Conservation (phyloP, 2,888 invertebrate genomes). For the Drosophila helvetica region DNA sequence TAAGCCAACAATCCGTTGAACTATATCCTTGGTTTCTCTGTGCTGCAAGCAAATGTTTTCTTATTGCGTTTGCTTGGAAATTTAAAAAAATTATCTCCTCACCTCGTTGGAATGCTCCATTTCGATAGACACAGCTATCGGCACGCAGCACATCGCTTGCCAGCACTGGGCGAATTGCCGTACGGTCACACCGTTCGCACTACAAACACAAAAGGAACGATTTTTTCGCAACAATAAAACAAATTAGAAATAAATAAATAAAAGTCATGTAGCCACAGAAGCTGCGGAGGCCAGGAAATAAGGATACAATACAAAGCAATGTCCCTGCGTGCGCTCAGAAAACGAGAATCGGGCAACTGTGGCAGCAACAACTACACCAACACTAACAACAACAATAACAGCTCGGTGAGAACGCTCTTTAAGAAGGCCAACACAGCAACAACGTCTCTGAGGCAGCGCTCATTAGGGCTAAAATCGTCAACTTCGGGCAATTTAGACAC, state of each 20-base stretch:
- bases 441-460: conserved; percentile 55
- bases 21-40: conserved; percentile 26
- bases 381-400: conserved; percentile 32
- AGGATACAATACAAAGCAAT: conserved; percentile 64
- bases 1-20: conserved; percentile 37
- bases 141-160: too few species aligned
- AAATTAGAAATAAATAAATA: conserved; percentile 4
- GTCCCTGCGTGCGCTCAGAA: conserved; percentile 83
- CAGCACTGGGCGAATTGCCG: background rate
- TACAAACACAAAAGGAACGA: conserved; percentile 21
- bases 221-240: background rate
- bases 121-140: too few species aligned
- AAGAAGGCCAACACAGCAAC: conserved; percentile 60
- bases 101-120: too few species aligned
- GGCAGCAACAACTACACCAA: conserved; percentile 33
- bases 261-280: conserved; percentile 26
- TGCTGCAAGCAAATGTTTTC: conserved; percentile 24
- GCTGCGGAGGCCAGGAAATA: conserved; percentile 5
- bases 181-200: conserved; percentile 23
- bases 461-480: conserved; percentile 13
- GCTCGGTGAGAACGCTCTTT: conserved; percentile 41
- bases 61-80: too few species aligned
- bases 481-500: conserved; percentile 8
- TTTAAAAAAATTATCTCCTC: too few species aligned
- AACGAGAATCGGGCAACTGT: conserved; percentile 72